A percentile compares a stretch with the other conserved stretches of the same genome.
Evolutionary conservation across 2,797 vertebrate species (phyloP).

Genomic region (Rhodeus uyekii): DNA sequence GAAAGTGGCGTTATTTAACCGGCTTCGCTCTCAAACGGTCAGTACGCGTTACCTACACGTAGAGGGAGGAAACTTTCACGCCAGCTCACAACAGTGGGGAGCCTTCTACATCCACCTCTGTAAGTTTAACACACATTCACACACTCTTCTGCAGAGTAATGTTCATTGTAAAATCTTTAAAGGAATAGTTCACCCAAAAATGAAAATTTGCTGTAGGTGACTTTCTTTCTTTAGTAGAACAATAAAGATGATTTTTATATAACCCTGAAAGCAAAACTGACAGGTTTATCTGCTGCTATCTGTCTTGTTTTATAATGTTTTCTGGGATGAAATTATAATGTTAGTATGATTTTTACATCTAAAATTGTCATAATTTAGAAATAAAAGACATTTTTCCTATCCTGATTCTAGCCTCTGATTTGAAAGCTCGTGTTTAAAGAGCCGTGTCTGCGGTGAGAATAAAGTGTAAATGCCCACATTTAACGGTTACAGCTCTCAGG

Average conservation of each 20-base stretch:
- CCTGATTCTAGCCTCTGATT: too few relatives aligned
- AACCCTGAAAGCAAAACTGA: too few relatives aligned
- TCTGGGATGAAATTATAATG: too few relatives aligned
- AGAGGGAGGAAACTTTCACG: slow-evolving; percentile 98
- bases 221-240: neutral
- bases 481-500: too few relatives aligned
- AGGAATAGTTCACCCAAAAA: neutral
- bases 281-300: too few relatives aligned
- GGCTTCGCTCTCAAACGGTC: slow-evolving; percentile 97
- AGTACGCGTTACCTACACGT: slow-evolving; percentile 98
- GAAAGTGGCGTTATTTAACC: slow-evolving; percentile 98
- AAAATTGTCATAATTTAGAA: neutral
- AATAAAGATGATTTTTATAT: neutral
- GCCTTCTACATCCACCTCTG: slow-evolving; percentile 98
- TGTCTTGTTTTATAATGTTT: too few relatives aligned
- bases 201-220: neutral
- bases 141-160: neutral
- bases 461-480: too few relatives aligned
- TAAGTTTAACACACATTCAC: slow-evolving; percentile 73
- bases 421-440: too few relatives aligned
- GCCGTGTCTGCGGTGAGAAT: too few relatives aligned
- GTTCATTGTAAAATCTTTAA: neutral
- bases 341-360: too few relatives aligned
- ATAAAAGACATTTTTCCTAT: too few relatives aligned
- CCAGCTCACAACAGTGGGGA: slow-evolving; percentile 99